These are phyloP conservation scores for Dryobates pubescens DNA, from an alignment of 2,797 vertebrate species.

Conservation along the genomic window DNA sequence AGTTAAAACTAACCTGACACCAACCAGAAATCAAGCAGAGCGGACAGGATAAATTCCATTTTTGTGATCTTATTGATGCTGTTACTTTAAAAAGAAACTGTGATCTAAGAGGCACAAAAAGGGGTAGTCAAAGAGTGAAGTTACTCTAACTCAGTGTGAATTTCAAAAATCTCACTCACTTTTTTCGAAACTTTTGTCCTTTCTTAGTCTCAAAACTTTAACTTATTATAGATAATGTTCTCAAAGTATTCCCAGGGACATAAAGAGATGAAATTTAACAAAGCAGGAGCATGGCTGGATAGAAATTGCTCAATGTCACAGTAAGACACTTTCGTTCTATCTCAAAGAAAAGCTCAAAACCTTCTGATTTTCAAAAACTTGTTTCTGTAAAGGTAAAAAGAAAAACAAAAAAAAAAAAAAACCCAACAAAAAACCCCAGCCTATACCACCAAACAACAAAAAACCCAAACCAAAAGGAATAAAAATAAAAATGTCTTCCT, in stretches of 20 bases:
- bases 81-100: background rate
- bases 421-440: no score
- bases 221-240: background rate
- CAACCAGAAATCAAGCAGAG: background rate
- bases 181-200: background rate
- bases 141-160: background rate
- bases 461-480: no score
- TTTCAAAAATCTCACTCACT: background rate
- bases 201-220: background rate
- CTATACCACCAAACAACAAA: no score
- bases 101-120: background rate
- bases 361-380: background rate
- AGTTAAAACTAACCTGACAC: background rate
- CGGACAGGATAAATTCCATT: background rate
- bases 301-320: background rate
- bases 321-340: background rate
- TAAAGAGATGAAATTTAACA: background rate
- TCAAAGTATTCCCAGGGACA: background rate
- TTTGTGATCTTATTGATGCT: background rate
- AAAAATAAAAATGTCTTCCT: background rate
- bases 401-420: accelerated
- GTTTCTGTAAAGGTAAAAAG: background rate
- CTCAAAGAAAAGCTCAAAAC: background rate
- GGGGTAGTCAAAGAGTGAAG: background rate
- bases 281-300: background rate